phyloP scores from a whole-genome alignment of 2,113 vertebrate genomes.

The Rhombomys opimus region DNA sequence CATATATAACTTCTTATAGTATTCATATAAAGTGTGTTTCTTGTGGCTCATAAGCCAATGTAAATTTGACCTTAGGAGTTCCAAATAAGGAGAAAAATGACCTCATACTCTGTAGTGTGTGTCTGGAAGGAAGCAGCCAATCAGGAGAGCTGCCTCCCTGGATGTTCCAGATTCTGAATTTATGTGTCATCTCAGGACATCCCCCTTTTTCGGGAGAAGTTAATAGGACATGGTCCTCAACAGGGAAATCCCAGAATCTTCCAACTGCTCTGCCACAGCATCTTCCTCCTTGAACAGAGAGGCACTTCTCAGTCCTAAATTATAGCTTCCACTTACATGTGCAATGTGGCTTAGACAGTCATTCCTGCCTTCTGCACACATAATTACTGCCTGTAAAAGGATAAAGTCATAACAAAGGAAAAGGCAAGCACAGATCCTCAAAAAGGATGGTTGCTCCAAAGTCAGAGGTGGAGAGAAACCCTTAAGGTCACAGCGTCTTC shows the following conservation, averaged over 20 bases:
- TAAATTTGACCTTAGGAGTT: background rate
- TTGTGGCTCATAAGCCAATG: background rate
- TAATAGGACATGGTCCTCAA: background rate
- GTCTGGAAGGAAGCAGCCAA: background rate
- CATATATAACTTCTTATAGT: no score
- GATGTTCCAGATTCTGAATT: background rate
- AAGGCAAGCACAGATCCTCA: background rate
- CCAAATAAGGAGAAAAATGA: background rate
- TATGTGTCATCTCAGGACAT: background rate
- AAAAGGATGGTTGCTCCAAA: background rate
- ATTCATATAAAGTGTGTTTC: background rate
- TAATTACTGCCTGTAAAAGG: slow-evolving; percentile 21
- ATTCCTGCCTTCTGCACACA: background rate
- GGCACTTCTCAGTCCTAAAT: slow-evolving; percentile 42
- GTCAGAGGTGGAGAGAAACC: background rate
- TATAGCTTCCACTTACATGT: slow-evolving; percentile 38
- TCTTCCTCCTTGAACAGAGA: slow-evolving; percentile 29
- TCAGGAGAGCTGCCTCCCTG: background rate
- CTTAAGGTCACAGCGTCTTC: no score
- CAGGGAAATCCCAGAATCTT: background rate
- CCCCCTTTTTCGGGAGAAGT: background rate
- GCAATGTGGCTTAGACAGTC: background rate
- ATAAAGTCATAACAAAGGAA: slow-evolving; percentile 54
- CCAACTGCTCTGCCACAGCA: background rate
- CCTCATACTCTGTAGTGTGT: background rate